phyloP scores from a whole-genome alignment of 2,888 invertebrate species.

The Helicoverpa assulta region DNA sequence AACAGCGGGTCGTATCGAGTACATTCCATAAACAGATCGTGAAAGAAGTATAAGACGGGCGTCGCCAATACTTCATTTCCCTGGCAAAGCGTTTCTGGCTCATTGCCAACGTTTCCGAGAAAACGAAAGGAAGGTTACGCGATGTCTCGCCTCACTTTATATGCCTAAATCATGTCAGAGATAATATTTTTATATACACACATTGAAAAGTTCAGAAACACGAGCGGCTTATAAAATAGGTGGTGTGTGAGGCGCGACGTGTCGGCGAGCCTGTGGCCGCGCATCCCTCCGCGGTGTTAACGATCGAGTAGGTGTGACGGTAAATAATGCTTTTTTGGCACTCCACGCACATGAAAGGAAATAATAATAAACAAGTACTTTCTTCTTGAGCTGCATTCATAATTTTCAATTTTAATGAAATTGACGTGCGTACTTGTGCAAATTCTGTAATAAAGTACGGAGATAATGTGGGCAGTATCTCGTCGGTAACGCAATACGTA shows the following conservation, averaged over 20 bases:
- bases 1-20: constrained; percentile 75
- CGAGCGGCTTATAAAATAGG: constrained; percentile 66
- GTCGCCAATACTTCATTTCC: constrained; percentile 86
- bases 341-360: constrained; percentile 51
- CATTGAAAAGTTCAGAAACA: constrained; percentile 67
- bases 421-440: constrained; percentile 42
- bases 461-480: constrained; percentile 52
- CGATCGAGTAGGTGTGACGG: constrained; percentile 71
- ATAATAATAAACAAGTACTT: constrained; percentile 56
- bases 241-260: constrained; percentile 50
- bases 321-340: constrained; percentile 75
- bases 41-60: constrained; percentile 81
- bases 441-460: constrained; percentile 54
- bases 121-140: constrained; percentile 87
- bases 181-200: constrained; percentile 80
- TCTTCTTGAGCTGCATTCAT: constrained; percentile 55
- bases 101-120: constrained; percentile 87
- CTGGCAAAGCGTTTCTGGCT: constrained; percentile 83
- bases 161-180: constrained; percentile 87
- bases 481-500: constrained; percentile 56
- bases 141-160: constrained; percentile 88
- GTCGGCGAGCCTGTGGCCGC: constrained; percentile 61
- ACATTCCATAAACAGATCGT: constrained; percentile 85
- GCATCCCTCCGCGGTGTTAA: constrained; percentile 61
- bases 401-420: constrained; percentile 61